Base-by-base conservation (phyloP, 2,888 invertebrate genomes). In the Xanthia icteritia region DNA sequence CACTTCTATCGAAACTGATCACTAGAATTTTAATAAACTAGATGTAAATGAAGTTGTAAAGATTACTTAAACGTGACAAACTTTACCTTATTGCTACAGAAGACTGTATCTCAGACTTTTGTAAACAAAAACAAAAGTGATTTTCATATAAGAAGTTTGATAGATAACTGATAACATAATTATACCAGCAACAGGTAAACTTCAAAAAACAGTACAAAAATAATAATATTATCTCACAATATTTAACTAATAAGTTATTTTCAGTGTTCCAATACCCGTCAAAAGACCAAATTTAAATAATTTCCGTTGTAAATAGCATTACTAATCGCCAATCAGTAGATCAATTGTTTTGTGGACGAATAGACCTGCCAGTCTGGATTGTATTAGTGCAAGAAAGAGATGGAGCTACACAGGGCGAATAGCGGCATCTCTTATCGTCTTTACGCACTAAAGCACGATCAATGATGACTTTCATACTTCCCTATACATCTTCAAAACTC, bases 1-100 rank as follows among this genome's bases (percentile, higher is more conserved):
- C 76, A 66, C 73, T 79, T 76, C 75, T 77, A 81, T 81, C 87
- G 87, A 85, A 87, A 85, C 87, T 73, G 83, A 82, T 78, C 31
- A 70, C 42, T 60, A 45, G 66, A 70, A 70, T n/a, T 15, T 56
- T 54, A 64, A 76, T 36, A 70, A 69, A 76, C 36, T 70, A 83
- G 15, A 54, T 63, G 36, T 54, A 80, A 51, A 69, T 45, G 64
- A 77, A 68, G 13, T 70, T 65, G 45, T 61, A 71, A 79, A 60
- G n/a, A 39, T 63, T 58, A 69, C 36, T 69, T 66, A 39, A 60
- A 42, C 42, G n/a, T 68, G 72, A 69, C 64, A 74, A 39, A 56
- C 64, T 77, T 66, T 9, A 71, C 51, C 15, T 58, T 69, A 70
- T 65, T 56, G 36, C n/a, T 66, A 73, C 42, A 85, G 48, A 64